Percentiles rank a stretch among this genome's conserved stretches.
phyloP scores from a whole-genome alignment of 2,888 invertebrate genomes.

The Biston stratarius region DNA sequence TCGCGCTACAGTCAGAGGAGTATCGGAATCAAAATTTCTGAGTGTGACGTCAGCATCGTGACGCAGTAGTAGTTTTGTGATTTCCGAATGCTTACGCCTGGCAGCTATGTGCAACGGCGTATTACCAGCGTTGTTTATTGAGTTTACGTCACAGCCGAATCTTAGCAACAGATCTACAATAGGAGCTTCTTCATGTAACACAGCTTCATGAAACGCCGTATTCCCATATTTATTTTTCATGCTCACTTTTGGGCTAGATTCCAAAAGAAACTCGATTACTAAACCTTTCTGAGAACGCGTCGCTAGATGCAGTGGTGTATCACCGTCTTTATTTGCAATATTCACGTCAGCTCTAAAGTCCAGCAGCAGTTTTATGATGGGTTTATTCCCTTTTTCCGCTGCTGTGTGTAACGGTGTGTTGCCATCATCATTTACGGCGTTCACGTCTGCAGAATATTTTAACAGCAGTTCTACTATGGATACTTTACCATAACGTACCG shows the following conservation, averaged over 20 bases:
- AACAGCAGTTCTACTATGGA: not conserved
- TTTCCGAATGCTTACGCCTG: not conserved
- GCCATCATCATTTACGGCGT: not conserved
- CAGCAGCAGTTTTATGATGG: not conserved
- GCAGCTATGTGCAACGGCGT: not conserved
- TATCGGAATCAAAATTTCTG: constrained; percentile 39
- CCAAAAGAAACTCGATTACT: not conserved
- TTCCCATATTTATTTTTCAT: not conserved
- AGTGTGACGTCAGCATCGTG: constrained; percentile 39
- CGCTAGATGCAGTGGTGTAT: not conserved
- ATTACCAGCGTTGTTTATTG: not conserved
- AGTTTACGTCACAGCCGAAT: not conserved
- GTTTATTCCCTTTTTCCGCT: too few relatives aligned
- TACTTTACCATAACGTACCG: not conserved
- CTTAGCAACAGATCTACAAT: not conserved
- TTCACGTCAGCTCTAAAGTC: not conserved
- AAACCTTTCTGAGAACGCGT: not conserved
- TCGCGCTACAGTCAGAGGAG: constrained; percentile 45
- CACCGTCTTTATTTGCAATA: not conserved
- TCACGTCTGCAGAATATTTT: not conserved
- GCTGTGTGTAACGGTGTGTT: not conserved
- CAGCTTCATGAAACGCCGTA: not conserved
- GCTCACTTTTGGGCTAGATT: not conserved
- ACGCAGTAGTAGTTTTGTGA: constrained; percentile 42
- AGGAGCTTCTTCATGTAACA: not conserved